phyloP scores from a whole-genome alignment of 2,797 vertebrate species.

The Coranthus polyacanthus region DNA sequence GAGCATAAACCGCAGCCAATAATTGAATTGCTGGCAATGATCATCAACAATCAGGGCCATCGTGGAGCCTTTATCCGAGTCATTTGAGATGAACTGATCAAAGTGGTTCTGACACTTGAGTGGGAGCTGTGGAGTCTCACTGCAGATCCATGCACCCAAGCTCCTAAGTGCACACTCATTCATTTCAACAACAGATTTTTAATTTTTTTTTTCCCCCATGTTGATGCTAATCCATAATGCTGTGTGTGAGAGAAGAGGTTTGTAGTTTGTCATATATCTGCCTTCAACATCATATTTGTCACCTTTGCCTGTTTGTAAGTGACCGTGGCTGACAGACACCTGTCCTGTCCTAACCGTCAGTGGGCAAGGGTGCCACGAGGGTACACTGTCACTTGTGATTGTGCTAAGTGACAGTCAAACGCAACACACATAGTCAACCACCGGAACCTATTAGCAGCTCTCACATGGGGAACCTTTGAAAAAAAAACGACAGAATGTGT shows the following conservation, averaged over 20 bases:
- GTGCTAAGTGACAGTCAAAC: constrained; percentile 58
- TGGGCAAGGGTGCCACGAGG: constrained; percentile 24
- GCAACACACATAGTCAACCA: constrained; percentile 29
- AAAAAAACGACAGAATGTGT: constrained; percentile 10
- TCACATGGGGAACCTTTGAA: background rate
- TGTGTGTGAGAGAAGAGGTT: constrained; percentile 5
- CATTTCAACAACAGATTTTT: background rate
- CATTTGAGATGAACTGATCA: constrained; percentile 47
- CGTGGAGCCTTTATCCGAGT: constrained; percentile 36
- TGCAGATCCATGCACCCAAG: background rate
- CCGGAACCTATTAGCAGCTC: constrained; percentile 61
- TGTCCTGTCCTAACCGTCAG: constrained; percentile 60
- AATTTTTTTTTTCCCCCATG: background rate
- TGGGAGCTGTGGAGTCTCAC: background rate
- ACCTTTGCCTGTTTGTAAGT: constrained; percentile 4
- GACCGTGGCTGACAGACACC: constrained; percentile 53
- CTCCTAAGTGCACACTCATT: background rate
- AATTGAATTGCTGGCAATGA: constrained; percentile 65
- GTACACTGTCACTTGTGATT: constrained; percentile 59
- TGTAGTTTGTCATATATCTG: background rate
- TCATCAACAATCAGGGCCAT: constrained; percentile 50
- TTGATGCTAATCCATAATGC: background rate
- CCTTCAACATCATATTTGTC: constrained; percentile 12
- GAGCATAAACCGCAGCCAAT: constrained; percentile 30
- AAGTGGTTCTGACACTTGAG: constrained; percentile 26